phyloP scores from a whole-genome alignment of 2,113 vertebrate species.

The Oceanodroma tethys region DNA sequence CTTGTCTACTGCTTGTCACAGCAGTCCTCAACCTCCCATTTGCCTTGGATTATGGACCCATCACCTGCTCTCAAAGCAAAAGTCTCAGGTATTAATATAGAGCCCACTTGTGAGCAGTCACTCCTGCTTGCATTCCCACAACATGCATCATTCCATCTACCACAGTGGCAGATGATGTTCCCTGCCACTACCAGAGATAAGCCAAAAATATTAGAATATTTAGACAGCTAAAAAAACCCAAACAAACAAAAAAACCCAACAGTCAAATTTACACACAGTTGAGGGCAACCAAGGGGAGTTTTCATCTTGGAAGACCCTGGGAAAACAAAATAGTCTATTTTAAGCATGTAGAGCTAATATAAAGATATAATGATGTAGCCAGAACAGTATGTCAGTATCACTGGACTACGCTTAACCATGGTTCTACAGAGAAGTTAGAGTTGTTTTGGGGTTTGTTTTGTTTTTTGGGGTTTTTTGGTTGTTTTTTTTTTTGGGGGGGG shows the following conservation, averaged over 20 bases:
- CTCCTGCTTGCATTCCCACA: neutral
- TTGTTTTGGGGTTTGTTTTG: neutral
- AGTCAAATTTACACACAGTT: neutral
- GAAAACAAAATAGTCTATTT: neutral
- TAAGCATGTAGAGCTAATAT: neutral
- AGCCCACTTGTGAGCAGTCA: neutral
- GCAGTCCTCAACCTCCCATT: neutral
- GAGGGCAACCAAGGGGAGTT: neutral
- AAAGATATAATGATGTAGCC: neutral
- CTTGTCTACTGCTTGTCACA: neutral
- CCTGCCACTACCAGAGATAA: neutral
- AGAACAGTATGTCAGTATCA: neutral
- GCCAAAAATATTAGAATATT: neutral
- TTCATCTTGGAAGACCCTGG: neutral
- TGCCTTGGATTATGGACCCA: neutral
- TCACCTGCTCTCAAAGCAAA: neutral
- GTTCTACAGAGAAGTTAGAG: neutral
- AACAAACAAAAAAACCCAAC: too few relatives aligned
- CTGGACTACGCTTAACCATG: accelerated
- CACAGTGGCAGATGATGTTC: neutral
- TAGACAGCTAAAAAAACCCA: neutral
- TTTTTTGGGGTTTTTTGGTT: neutral
- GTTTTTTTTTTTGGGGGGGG: too few relatives aligned
- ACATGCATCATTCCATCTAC: accelerated
- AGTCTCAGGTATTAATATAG: neutral